A percentile compares a stretch with the other conserved stretches of the same genome.
Conservation (phyloP, 2,888 invertebrate species). For the Tetragnatha montana region DNA sequence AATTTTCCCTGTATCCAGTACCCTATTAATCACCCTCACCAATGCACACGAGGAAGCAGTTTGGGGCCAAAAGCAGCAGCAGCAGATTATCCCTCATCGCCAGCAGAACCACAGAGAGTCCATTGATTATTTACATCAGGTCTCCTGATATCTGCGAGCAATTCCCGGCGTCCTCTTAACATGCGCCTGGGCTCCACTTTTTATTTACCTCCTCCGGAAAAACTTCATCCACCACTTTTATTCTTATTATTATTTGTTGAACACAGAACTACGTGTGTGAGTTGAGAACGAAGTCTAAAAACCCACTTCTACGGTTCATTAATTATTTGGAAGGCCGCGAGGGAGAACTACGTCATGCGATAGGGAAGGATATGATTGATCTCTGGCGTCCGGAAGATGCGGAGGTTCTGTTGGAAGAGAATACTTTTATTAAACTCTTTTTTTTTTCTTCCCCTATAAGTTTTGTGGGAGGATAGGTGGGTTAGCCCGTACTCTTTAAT, state of each 20-base stretch:
- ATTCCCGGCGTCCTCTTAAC: slow-evolving; percentile 40
- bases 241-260: slow-evolving; percentile 52
- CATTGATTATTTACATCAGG: slow-evolving; percentile 56
- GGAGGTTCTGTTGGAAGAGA: slow-evolving; percentile 4
- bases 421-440: slow-evolving; percentile 39
- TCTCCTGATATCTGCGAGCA: slow-evolving; percentile 27
- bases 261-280: slow-evolving; percentile 49
- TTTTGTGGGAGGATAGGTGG: slow-evolving; percentile 6
- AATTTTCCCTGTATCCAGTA: background rate
- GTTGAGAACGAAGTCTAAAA: slow-evolving; percentile 59
- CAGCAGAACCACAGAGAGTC: slow-evolving; percentile 9
- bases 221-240: slow-evolving; percentile 51
- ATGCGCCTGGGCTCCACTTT: slow-evolving; percentile 17
- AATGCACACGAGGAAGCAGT: background rate
- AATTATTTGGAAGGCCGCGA: slow-evolving; percentile 45
- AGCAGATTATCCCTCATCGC: background rate
- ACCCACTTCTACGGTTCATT: slow-evolving; percentile 57
- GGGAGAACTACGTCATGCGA: slow-evolving; percentile 44
- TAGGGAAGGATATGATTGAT: slow-evolving; percentile 50
- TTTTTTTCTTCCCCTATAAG: background rate
- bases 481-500: slow-evolving; percentile 33
- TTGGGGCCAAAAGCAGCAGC: background rate
- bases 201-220: slow-evolving; percentile 52
- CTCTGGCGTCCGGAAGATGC: background rate
- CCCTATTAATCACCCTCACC: background rate